Base-by-base conservation (phyloP, 2,797 vertebrate species). In the Chrysocyon brachyurus region DNA sequence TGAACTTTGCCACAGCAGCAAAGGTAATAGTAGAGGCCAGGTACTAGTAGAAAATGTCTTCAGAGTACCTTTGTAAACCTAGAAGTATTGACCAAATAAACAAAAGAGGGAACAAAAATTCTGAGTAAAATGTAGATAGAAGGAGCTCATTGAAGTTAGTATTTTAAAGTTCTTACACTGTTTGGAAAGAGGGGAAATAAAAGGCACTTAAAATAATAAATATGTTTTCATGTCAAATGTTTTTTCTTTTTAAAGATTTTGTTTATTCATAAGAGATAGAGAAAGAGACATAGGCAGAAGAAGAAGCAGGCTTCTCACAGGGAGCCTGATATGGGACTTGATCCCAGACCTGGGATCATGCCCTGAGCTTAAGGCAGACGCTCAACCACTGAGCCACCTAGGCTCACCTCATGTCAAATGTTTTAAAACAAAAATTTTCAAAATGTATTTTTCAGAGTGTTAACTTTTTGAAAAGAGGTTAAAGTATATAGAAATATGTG, bases 101-200 rank as follows among this genome's bases (percentile, higher is more conserved):
- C 26, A 57, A 66, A 64, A 75, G 12, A 7, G 36, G 17, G 57
- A 85, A 95, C 57, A 87, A 40, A 87, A 88, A 66, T 87, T 72
- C 64, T 40, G 33, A 21, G 12, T 63, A 72, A 63, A 40, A 59
- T 70, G 19, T 70, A 61, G 31, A 22, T 91, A 22, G 46, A 83
- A 56, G 19, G 64, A 6, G 46, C 15, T 81, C 78, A 15, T 66
- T 84, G 9, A 17, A 94, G 24, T 79, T 91, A 21, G 10, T 72
- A 63, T 91, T 91, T 93, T 90, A 77, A 66, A 52, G 26, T 82
- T 72, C 12, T 91, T 57, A 70, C 2, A 91, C 36, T 66, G n/a
- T 66, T 89, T 49, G 49, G 83, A 73, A 73, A 66, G 33, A 73
- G 36, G 49, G 16, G 78, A 70, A 87, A 46, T 66, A 72, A 66